These are phyloP conservation scores for Tuta absoluta DNA, from an alignment of 2,888 invertebrate species.

Conservation along the genomic window DNA sequence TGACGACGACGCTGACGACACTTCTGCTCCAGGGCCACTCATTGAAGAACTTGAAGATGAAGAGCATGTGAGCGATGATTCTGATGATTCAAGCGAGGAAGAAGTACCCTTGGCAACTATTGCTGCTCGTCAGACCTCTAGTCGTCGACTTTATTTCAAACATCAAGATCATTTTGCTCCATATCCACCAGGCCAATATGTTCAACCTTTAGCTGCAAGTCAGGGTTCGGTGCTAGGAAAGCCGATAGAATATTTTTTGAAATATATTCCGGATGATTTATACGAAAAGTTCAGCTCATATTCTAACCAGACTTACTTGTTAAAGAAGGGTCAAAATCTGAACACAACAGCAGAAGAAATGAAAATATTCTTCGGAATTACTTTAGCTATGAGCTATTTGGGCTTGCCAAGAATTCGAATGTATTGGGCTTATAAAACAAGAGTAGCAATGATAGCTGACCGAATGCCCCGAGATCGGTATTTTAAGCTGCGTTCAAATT, in stretches of 20 bases:
- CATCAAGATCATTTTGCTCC: constrained; percentile 27
- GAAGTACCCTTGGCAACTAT: not conserved
- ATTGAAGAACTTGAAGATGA: constrained; percentile 1
- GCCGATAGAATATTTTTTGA: not conserved
- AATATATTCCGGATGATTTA: not conserved
- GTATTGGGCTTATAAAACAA: constrained; percentile 28
- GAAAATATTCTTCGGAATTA: constrained; percentile 17
- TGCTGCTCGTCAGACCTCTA: constrained; percentile 14
- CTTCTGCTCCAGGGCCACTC: not conserved
- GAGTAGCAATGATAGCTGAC: constrained; percentile 27
- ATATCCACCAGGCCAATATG: constrained; percentile 21
- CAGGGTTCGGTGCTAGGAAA: not conserved
- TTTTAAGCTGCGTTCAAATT: constrained; percentile 23
- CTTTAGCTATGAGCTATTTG: constrained; percentile 28
- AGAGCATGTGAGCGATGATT: not conserved
- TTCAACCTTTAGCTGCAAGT: constrained; percentile 4
- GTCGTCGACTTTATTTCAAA: constrained; percentile 26
- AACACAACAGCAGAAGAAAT: constrained; percentile 22
- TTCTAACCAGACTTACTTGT: constrained; percentile 25
- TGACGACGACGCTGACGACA: constrained; percentile 6
- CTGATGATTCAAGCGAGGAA: not conserved
- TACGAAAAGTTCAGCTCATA: constrained; percentile 3
- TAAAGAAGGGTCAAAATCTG: constrained; percentile 18
- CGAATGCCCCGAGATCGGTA: constrained; percentile 24
- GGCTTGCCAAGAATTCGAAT: constrained; percentile 26